Conservation (phyloP, 2,113 vertebrate genomes). For the Prionailurus bengalensis region DNA sequence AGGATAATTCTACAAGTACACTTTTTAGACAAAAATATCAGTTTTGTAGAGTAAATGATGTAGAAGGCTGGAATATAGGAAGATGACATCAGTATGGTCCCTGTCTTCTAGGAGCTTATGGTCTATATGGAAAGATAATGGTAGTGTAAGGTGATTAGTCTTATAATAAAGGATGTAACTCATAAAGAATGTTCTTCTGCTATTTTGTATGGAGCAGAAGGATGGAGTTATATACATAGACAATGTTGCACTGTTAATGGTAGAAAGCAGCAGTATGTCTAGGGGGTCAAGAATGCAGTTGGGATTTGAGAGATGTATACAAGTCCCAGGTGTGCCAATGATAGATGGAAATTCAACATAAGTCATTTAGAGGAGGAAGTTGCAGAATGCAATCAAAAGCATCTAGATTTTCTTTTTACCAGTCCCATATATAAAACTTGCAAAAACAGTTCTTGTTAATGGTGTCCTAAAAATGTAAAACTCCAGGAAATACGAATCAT, state of each 20-base stretch:
- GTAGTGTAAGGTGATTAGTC: not conserved
- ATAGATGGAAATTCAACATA: not conserved
- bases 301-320: not conserved
- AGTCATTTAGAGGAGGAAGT: not conserved
- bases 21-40: not conserved
- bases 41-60: not conserved
- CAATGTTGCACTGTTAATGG: no score
- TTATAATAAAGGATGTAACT: not conserved
- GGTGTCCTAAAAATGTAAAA: not conserved
- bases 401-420: not conserved
- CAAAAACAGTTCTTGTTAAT: not conserved
- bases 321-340: not conserved
- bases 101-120: not conserved
- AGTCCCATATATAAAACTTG: not conserved
- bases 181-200: not conserved
- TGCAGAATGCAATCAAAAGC: not conserved
- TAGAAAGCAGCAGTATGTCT: not conserved
- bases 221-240: not conserved
- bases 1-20: not conserved
- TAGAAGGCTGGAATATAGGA: not conserved
- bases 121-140: no score
- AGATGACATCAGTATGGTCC: not conserved
- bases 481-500: not conserved
- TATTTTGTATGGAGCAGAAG: not conserved
- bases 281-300: not conserved